Base-by-base conservation (phyloP, 1,140 invertebrate species). In the Hyles vespertilio region DNA sequence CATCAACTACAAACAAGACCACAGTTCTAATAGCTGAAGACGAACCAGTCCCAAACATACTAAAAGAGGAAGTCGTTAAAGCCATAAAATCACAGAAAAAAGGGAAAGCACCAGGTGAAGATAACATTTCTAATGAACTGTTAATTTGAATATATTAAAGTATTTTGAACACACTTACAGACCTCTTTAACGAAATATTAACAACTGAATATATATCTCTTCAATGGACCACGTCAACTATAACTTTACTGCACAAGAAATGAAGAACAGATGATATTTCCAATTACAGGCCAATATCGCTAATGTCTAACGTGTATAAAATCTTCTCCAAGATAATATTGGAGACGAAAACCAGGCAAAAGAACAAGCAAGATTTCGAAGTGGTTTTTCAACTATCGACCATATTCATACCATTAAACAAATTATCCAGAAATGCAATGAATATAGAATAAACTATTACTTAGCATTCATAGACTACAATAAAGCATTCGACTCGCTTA, bases 241-340 rank as follows among this genome's bases (percentile, higher is more conserved):
- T 68, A 65, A 67, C 55, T 32, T 50, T 74, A 55, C 46, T 74
- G 0, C 63, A 70, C 32, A 74, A 74, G 32, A 73, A 74, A 63
- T 68, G 68, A 7, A 63, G 50, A 49, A 67, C 46, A 47, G 55
- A 67, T 51, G 58, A 68, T 44, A 68, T 73, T 11, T 12, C 56
- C 0, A 72, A 72, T 54, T 72, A 72, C 36, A 67, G 65, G 57
- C 63, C 67, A 0, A 72, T 69, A 5, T 58, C 44, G 5, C 12
- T 67, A n/a, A 67, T 67, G 59, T 69, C 62, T 3, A 69, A 69
- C 47, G 10, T 65, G 10, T 67, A 63, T 45, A 72, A 72, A 61
- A 57, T 72, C 12, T 72, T 72, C 40, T 60, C 67, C 2, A 67
- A 69, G 48, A 57, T 72, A 53, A 52, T 69, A 9, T 53, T 69